Evolutionary conservation across 2,888 invertebrate species (phyloP), one percentile per base, ranked within the genome.

Genomic region (Tridacna crocea): DNA sequence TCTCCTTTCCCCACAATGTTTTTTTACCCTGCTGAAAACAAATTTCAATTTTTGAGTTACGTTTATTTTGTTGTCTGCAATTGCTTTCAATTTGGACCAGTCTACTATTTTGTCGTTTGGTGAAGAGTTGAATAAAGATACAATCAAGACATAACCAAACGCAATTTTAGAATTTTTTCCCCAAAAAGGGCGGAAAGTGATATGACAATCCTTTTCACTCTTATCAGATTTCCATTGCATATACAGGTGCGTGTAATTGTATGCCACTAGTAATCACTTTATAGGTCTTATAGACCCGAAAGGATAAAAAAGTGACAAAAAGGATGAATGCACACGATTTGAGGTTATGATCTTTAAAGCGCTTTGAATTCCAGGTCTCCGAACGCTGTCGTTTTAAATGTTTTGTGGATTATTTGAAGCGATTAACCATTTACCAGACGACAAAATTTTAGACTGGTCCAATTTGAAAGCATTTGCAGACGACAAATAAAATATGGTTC

Each of bases 181-280:
- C 8, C 11, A 2, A 36, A 66, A 66, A 11, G 13, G 26, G 24
- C 27, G 36, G 27, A 66, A 66, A 66, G 66, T 63, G 63, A 63
- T 63, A 63, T 63, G 63, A 26, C 63, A 63, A 26, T 66, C 55
- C 55, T 55, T 55, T 24, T 19, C 66, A 36, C 66, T 12, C 26
- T 19, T 36, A 19, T 19, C 66, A 15, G 22, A 36, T 27, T 55
- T 19, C 36, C 19, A 4, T 36, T 8, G 36, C 36, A 55, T 19
- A 55, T 55, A 66, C 66, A 66, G 66, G 66, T 66, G 66, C 66
- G 19, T 27, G 66, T 66, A 66, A 66, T 19, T 27, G 19, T 6
- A 66, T 66, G 27, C 36, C 19, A 11, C 36, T 36, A 19, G 66
- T 66, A 36, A 26, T 66, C 66, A 66, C 19, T 66, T 66, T 11